Evolutionary conservation across 2,113 vertebrate species (phyloP).

Genomic region (Zosterops borbonicus): DNA sequence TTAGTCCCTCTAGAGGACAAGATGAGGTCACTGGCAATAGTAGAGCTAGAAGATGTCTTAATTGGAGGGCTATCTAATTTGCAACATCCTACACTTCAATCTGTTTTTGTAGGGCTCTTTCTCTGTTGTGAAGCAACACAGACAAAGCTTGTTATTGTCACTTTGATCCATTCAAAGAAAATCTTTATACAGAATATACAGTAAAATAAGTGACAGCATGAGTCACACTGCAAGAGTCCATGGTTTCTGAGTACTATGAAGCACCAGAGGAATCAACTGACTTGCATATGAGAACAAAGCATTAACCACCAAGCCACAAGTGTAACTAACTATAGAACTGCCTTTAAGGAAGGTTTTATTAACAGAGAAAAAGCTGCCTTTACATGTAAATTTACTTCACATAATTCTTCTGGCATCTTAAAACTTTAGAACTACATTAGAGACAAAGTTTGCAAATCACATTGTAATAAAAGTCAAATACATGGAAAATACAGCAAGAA

Average conservation of each 20-base stretch:
- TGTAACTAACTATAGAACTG: constrained; percentile 57
- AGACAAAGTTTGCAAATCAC: neutral
- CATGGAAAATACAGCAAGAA: neutral
- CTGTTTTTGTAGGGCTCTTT: neutral
- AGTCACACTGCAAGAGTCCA: neutral
- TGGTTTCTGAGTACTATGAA: neutral
- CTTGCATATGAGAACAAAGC: constrained; percentile 46
- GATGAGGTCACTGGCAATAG: neutral
- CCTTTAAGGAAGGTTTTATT: constrained; percentile 14
- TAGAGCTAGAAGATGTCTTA: neutral
- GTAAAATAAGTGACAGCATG: constrained; percentile 1
- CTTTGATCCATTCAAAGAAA: neutral
- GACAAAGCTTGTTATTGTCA: neutral
- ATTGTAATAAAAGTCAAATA: neutral
- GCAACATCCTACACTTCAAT: neutral
- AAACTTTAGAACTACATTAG: neutral
- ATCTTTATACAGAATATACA: constrained; percentile 7
- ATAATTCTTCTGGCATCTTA: neutral
- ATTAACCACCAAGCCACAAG: constrained; percentile 41
- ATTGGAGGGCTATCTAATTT: neutral
- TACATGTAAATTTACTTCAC: neutral
- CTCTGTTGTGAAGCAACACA: neutral
- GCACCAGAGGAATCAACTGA: constrained; percentile 43
- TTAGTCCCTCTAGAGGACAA: neutral
- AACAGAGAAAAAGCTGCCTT: constrained; percentile 33